Evolutionary conservation across 2,888 invertebrate species (phyloP).

Genomic region (Neoaliturus tenellus): DNA sequence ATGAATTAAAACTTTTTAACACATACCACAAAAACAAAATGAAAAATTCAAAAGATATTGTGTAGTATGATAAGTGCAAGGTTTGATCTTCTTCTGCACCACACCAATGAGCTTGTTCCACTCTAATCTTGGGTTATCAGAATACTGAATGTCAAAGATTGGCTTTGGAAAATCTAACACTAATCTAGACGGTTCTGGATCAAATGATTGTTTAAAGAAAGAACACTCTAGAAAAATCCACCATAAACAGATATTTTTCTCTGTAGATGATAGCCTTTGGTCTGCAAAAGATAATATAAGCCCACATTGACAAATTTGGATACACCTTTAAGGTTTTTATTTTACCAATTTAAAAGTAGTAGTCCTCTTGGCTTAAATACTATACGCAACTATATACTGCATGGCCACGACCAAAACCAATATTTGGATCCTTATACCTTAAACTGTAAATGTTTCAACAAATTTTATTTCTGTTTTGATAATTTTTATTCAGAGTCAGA

Average conservation of each 20-base stretch:
- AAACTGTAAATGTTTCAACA: no score
- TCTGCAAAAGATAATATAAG: background rate
- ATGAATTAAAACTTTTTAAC: no score
- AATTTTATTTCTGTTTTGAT: no score
- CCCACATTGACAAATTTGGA: background rate
- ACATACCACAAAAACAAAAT: no score
- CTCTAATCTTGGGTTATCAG: background rate
- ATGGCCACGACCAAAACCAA: no score
- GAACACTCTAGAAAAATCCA: background rate
- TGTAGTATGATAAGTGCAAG: background rate
- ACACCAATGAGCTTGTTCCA: background rate
- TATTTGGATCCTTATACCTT: no score
- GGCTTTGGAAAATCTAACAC: background rate
- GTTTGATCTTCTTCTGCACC: background rate
- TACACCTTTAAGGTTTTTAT: background rate
- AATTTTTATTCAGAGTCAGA: no score
- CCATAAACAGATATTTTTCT: background rate
- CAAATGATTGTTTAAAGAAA: background rate
- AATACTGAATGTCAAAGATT: background rate
- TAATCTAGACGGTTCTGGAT: background rate
- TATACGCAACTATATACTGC: no score
- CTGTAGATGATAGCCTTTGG: background rate
- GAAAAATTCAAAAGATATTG: no score
- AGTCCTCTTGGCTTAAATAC: no score
- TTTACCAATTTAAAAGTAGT: no score